phyloP scores from a whole-genome alignment of 2,888 invertebrate species.

The Rhynchonema sp. region DNA sequence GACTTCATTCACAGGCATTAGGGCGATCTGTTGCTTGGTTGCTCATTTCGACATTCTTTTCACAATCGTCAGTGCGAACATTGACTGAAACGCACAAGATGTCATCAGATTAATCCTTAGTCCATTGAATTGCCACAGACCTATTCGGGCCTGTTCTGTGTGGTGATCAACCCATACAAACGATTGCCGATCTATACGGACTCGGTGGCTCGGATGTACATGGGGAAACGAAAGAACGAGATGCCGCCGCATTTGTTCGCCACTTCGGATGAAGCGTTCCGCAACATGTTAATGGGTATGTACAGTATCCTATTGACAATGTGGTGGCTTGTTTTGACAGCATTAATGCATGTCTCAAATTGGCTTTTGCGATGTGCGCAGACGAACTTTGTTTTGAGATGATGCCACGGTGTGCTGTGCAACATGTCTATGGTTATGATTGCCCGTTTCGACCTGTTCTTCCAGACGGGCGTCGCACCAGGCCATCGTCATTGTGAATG shows the following conservation, averaged over 20 bases:
- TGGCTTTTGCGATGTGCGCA: no score
- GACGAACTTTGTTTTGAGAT: no score
- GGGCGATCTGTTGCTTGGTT: no score
- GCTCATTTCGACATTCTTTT: neutral
- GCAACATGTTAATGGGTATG: constrained; percentile 88
- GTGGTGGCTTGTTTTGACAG: no score
- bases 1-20: no score
- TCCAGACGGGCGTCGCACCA: no score
- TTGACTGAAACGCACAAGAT: neutral
- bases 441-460: no score
- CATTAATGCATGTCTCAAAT: no score
- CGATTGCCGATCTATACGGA: constrained; percentile 33
- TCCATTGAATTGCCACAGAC: no score
- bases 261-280: constrained; percentile 97
- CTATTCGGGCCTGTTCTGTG: constrained; percentile 2
- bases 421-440: no score
- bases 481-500: neutral
- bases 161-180: constrained; percentile 2
- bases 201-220: constrained; percentile 85
- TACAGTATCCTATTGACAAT: neutral
- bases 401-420: no score
- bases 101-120: no score
- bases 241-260: constrained; percentile 98
- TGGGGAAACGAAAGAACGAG: constrained; percentile 95
- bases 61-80: neutral